Conservation (phyloP, 1,140 invertebrate species). For the Drosophila melanica region DNA sequence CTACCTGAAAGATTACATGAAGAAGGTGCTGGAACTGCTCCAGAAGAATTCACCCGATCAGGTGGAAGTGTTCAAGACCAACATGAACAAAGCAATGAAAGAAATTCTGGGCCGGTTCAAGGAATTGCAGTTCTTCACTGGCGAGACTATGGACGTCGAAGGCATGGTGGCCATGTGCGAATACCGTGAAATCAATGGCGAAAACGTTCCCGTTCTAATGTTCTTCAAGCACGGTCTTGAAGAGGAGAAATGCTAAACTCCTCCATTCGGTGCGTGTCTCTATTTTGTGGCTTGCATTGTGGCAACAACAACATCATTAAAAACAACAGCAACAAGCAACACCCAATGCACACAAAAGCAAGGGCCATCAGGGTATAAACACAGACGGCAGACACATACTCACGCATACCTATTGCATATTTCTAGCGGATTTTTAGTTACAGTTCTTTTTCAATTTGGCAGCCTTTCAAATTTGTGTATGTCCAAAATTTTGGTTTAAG, state of each 20-base stretch:
- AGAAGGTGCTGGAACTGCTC: constrained; percentile 94
- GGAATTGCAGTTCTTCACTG: constrained; percentile 97
- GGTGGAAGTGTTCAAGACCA: constrained; percentile 94
- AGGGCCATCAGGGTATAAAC: constrained; percentile 21
- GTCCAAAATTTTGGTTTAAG: constrained; percentile 42
- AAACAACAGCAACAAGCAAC: constrained; percentile 19
- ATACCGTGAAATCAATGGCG: constrained; percentile 94
- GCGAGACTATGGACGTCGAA: constrained; percentile 97
- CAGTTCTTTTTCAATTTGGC: constrained; percentile 24
- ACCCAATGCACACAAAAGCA: constrained; percentile 19
- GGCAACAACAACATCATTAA: constrained; percentile 9
- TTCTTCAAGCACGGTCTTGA: constrained; percentile 98
- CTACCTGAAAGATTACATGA: constrained; percentile 98
- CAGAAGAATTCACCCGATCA: constrained; percentile 92
- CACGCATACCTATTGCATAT: constrained; percentile 60
- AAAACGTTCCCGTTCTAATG: constrained; percentile 93
- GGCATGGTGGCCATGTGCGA: constrained; percentile 97
- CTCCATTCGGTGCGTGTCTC: constrained; percentile 16
- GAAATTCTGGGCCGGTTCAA: constrained; percentile 96
- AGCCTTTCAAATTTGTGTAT: constrained; percentile 52
- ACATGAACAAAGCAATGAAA: constrained; percentile 98
- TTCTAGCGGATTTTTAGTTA: constrained; percentile 63
- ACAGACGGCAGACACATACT: constrained; percentile 54
- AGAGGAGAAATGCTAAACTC: constrained; percentile 95
- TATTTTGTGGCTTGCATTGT: constrained; percentile 2